phyloP scores from a whole-genome alignment of 1,140 invertebrate species.

The Macrosteles quadrilineatus region DNA sequence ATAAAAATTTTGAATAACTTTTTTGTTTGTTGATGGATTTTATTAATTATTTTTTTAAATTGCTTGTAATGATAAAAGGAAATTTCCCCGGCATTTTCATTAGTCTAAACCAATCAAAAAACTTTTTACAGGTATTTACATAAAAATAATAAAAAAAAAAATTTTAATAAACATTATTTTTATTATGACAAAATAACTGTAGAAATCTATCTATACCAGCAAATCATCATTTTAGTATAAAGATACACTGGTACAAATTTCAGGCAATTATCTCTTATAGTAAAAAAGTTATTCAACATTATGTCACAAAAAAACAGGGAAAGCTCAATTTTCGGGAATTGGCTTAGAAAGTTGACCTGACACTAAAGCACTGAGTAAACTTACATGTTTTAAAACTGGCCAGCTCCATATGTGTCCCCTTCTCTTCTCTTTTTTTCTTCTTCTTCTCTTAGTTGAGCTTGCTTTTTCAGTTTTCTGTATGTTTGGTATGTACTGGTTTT shows the following conservation, averaged over 20 bases:
- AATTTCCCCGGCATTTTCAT: neutral
- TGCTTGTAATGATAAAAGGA: too few relatives aligned
- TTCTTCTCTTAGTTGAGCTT: too few relatives aligned
- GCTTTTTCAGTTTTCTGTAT: neutral
- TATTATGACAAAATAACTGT: too few relatives aligned
- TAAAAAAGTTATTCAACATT: neutral
- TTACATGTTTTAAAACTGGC: too few relatives aligned
- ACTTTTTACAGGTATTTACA: neutral
- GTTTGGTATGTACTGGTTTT: neutral
- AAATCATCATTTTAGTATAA: too few relatives aligned
- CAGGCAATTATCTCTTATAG: too few relatives aligned
- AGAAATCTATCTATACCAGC: too few relatives aligned
- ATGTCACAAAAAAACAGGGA: neutral
- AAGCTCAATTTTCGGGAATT: too few relatives aligned
- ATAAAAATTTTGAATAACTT: neutral
- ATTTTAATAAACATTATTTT: neutral
- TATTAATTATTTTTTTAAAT: conserved; percentile 15
- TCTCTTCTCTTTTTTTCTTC: neutral
- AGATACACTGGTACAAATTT: too few relatives aligned
- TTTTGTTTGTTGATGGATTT: neutral
- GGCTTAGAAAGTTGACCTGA: too few relatives aligned
- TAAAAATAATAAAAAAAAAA: neutral
- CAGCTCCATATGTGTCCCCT: too few relatives aligned
- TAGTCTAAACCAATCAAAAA: neutral
- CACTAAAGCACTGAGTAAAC: too few relatives aligned